These are phyloP conservation scores for Meiosimyza decipiens DNA, from an alignment of 2,888 invertebrate species.

Conservation along the genomic window DNA sequence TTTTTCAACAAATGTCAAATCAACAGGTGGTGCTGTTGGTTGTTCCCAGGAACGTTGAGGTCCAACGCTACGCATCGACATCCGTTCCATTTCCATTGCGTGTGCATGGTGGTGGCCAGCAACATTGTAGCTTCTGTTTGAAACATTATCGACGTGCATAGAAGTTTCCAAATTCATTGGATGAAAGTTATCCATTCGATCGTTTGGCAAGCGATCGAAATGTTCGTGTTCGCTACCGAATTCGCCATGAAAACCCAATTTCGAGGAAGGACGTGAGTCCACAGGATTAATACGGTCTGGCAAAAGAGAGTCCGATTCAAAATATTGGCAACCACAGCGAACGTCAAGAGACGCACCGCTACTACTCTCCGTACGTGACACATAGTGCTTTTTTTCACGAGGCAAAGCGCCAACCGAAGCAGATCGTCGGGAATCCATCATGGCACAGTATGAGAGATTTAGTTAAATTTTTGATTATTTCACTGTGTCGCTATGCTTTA, in stretches of 20 bases:
- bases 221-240: constrained; percentile 59
- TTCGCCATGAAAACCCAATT: constrained; percentile 68
- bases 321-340: constrained; percentile 87
- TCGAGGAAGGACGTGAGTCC: constrained; percentile 74
- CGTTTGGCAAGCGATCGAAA: constrained; percentile 18
- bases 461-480: neutral
- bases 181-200: constrained; percentile 36
- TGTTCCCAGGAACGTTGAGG: constrained; percentile 48
- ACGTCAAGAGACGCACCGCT: constrained; percentile 81
- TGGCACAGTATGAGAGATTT: constrained; percentile 34
- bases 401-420: constrained; percentile 77
- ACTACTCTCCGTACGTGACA: constrained; percentile 78
- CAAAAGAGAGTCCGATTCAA: constrained; percentile 81
- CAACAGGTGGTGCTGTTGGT: constrained; percentile 49
- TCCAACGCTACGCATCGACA: constrained; percentile 52
- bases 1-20: constrained; percentile 59
- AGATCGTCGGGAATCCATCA: constrained; percentile 70
- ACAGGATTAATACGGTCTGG: constrained; percentile 80
- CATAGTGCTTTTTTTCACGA: constrained; percentile 73
- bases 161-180: constrained; percentile 41
- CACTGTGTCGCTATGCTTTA: constrained; percentile 30
- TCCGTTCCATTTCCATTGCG: constrained; percentile 48
- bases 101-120: constrained; percentile 41
- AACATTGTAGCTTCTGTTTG: constrained; percentile 55
- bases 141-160: constrained; percentile 52